Evolutionary conservation across 2,888 invertebrate genomes (phyloP).

Genomic region (Aphodius granarius): DNA sequence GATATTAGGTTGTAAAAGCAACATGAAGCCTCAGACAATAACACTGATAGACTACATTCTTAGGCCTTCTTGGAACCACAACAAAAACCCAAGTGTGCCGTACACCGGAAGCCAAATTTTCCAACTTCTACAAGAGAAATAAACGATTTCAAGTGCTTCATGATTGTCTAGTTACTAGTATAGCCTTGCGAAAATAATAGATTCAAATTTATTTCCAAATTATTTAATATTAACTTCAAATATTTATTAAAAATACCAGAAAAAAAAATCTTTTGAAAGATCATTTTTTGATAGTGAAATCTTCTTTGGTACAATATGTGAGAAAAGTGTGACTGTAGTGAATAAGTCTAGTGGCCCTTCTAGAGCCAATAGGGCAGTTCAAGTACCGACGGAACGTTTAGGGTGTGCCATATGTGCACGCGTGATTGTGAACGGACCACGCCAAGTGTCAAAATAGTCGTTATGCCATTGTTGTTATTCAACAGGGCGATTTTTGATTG

Average conservation of each 20-base stretch:
- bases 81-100: neutral
- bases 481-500: conserved; percentile 3
- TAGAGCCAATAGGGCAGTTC: neutral
- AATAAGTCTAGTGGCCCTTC: neutral
- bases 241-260: too few relatives aligned
- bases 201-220: too few relatives aligned
- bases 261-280: too few relatives aligned
- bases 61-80: neutral
- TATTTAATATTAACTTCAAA: too few relatives aligned
- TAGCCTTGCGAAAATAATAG: too few relatives aligned
- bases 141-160: too few relatives aligned
- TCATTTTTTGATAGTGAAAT: too few relatives aligned
- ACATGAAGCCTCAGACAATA: neutral
- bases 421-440: neutral
- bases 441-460: conserved; percentile 10
- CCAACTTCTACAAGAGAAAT: too few relatives aligned
- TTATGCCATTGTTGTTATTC: conserved; percentile 2
- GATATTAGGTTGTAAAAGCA: neutral
- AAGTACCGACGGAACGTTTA: neutral
- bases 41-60: too few relatives aligned
- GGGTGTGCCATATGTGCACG: neutral
- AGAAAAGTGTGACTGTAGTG: neutral
- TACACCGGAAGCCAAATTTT: neutral
- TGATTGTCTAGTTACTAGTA: too few relatives aligned
- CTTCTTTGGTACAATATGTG: too few relatives aligned